Base-by-base conservation (phyloP, 2,888 invertebrate species). In the Sarcophaga subvicina region DNA sequence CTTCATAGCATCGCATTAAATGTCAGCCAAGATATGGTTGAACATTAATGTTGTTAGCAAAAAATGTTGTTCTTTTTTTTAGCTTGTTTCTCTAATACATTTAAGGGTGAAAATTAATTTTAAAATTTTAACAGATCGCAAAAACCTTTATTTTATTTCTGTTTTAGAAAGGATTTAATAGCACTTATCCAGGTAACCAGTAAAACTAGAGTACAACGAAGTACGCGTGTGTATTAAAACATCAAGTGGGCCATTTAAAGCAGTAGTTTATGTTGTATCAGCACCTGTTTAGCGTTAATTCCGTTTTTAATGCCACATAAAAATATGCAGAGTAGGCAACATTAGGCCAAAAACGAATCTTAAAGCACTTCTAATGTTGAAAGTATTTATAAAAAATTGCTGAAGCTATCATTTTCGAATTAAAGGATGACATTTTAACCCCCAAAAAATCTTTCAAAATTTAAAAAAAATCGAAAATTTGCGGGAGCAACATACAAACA, bases 281-380 rank as follows among this genome's bases (percentile, higher is more conserved):
- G 78, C 86, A 87, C 86, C 83, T 87, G 83, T 84, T 87, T 81
- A 81, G 70, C 84, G 80, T 87, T 78, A 78, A 84, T 87, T 71
- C 88, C 80, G 76, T 79, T 84, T 86, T 80, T 80, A 76, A 60
- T 81, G 60, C 62, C 73, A 54, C 54, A 14, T 1, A 14, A 54
- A 12, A 54, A 54, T 54, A 54, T 54, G 17, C 17, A 54, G 17
- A 54, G 17, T 54, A 54, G 37, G 10, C 37, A 37, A 37, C 37
- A 37, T 37, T 37, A 37, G 37, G 0, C 37, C 6, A 37, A 37
- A 37, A 37, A 1, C 37, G 37, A 37, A 37, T 37, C 37, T 2
- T 37, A 10, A 37, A 37, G 2, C 37, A 10, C 37, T 37, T 8
- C 37, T 37, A 8, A 8, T 37, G 37, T 8, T 37, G 10, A 37